Percentiles rank a stretch among this genome's conserved stretches.
Evolutionary conservation across 2,113 vertebrate species (phyloP).

Genomic region (Salminus brasiliensis): DNA sequence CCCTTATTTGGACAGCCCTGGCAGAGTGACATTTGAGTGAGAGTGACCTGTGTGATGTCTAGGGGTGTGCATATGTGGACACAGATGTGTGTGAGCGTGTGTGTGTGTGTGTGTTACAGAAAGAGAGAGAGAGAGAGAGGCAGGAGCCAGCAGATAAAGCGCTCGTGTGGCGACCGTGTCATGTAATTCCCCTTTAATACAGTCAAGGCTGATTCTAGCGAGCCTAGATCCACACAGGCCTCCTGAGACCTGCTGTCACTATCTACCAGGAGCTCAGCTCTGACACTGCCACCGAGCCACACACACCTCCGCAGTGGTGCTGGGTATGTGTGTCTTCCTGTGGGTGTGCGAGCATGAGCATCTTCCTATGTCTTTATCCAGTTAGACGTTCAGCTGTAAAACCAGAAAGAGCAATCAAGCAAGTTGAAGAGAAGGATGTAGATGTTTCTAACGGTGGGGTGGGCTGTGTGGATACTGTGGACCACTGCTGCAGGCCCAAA

Average conservation of each 20-base stretch:
- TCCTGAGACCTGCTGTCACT: slow-evolving; percentile 77
- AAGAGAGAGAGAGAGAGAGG: slow-evolving; percentile 46
- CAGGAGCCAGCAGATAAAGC: slow-evolving; percentile 76
- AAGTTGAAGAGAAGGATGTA: neutral
- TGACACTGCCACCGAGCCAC: slow-evolving; percentile 48
- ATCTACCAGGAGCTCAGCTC: slow-evolving; percentile 66
- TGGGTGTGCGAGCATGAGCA: slow-evolving; percentile 15
- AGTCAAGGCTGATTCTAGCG: slow-evolving; percentile 73
- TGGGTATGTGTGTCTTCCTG: slow-evolving; percentile 9
- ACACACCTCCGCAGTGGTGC: slow-evolving; percentile 25
- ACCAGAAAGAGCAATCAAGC: neutral
- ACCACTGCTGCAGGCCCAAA: too few relatives aligned
- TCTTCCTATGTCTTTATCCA: slow-evolving; percentile 4
- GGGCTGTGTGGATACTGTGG: too few relatives aligned
- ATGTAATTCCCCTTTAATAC: slow-evolving; percentile 77
- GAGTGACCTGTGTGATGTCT: slow-evolving; percentile 29
- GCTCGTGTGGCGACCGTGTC: slow-evolving; percentile 71
- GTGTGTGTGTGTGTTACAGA: slow-evolving; percentile 35
- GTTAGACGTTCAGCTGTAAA: neutral
- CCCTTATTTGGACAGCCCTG: slow-evolving; percentile 54
- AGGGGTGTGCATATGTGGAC: slow-evolving; percentile 27
- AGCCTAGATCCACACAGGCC: slow-evolving; percentile 76
- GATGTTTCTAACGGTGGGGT: too few relatives aligned
- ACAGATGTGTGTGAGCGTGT: slow-evolving; percentile 29
- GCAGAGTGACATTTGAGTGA: slow-evolving; percentile 49